Conservation (phyloP, 1,140 invertebrate species). For the Matsumurasca onukii region DNA sequence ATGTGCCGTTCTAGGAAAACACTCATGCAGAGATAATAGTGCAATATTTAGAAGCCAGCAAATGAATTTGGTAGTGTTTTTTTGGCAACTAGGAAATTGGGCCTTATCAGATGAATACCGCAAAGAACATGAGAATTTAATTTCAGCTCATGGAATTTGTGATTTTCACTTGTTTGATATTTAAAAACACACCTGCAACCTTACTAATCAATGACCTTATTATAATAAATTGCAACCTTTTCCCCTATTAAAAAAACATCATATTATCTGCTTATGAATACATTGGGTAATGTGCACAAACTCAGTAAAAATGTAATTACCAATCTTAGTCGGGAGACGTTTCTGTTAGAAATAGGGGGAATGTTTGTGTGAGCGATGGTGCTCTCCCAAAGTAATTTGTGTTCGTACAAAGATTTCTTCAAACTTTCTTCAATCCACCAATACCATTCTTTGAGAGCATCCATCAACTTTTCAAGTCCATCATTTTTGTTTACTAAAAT, state of each 20-base stretch:
- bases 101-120: too few relatives aligned
- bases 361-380: not conserved
- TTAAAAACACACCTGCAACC: too few relatives aligned
- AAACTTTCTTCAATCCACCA: conserved; percentile 28
- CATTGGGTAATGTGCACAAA: not conserved
- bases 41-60: too few relatives aligned
- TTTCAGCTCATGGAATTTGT: too few relatives aligned
- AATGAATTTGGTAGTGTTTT: too few relatives aligned
- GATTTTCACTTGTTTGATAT: too few relatives aligned
- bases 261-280: not conserved
- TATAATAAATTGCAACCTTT: not conserved
- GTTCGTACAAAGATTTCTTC: conserved; percentile 42
- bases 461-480: conserved; percentile 20
- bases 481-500: not conserved
- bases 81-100: too few relatives aligned
- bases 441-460: conserved; percentile 29
- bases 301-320: not conserved
- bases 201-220: too few relatives aligned
- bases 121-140: too few relatives aligned
- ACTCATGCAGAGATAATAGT: too few relatives aligned
- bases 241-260: not conserved
- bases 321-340: not conserved
- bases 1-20: too few relatives aligned
- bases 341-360: not conserved
- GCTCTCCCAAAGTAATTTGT: conserved; percentile 35